A percentile compares a stretch with the other conserved stretches of the same genome.
These are phyloP conservation scores for Ctenopoma kingsleyae DNA, from an alignment of 2,797 vertebrate species.

Conservation along the genomic window DNA sequence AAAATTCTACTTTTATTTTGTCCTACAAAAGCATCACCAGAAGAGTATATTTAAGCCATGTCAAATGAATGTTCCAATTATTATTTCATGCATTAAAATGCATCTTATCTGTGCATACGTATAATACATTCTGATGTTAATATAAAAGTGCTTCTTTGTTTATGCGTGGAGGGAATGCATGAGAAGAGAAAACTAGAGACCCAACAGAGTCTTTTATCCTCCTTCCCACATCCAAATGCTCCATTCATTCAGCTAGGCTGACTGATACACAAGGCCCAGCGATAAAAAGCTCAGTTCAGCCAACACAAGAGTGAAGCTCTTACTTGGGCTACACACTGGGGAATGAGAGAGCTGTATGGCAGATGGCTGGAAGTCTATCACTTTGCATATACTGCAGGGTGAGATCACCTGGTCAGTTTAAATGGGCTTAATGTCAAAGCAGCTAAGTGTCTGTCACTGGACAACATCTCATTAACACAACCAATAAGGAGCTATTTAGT, in stretches of 20 bases:
- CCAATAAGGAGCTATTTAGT: too few relatives aligned
- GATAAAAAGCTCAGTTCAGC: constrained; percentile 48
- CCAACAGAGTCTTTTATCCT: constrained; percentile 57
- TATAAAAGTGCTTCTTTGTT: constrained; percentile 37
- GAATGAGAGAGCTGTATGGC: constrained; percentile 2
- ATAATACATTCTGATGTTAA: not conserved
- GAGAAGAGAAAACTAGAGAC: constrained; percentile 32
- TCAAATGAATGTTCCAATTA: too few relatives aligned
- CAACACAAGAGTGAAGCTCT: constrained; percentile 20
- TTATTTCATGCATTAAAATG: too few relatives aligned
- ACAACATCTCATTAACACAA: not conserved
- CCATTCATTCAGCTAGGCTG: constrained; percentile 59
- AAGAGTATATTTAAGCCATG: not conserved
- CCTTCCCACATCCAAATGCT: constrained; percentile 39
- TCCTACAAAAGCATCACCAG: not conserved
- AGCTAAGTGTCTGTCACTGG: not conserved
- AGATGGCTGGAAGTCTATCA: not conserved
- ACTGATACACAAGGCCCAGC: constrained; percentile 38
- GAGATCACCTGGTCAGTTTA: constrained; percentile 34
- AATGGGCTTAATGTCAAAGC: constrained; percentile 28
- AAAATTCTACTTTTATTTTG: not conserved
- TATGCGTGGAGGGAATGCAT: constrained; percentile 24
- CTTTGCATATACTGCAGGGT: not conserved
- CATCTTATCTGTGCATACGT: too few relatives aligned
- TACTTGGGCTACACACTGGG: not conserved